Base-by-base conservation (phyloP, 2,113 vertebrate species). In the Stomatorhinus ivindoensis region DNA sequence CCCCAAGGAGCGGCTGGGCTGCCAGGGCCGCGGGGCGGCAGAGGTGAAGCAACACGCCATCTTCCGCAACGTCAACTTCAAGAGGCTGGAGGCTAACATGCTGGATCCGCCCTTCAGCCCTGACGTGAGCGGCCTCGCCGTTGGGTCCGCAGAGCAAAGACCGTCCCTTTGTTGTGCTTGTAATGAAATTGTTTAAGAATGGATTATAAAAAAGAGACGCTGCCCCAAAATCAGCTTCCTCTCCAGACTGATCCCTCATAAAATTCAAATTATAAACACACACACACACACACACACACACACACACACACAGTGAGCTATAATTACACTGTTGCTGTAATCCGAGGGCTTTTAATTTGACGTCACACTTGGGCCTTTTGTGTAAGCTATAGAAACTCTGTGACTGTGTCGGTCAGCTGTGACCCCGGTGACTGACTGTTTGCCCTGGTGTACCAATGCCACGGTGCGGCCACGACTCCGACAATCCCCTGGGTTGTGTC, bases 11-110 rank as follows among this genome's bases (percentile, higher is more conserved):
- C 94, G 97, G 44, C 94, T 98, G 87, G 98, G 97, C 15, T 97
- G 97, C 91, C 95, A 89, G 88, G 97, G 95, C 0, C 93, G 92
- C 0, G 97, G 97, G 50, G 97, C 95, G 2, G 92, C 95, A 3
- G 93, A 91, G 84, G 97, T 98, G 84, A 98, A 97, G 87, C 96
- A 96, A 90, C 97, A 99, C 90, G 94, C 95, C 1, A 96, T 98
- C 93, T 98, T 99, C 94, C 96, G 95, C 93, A 95, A 95, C 92
- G 96, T 99, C 90, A 97, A 97, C 96, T 99, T 99, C 94, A 97
- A 96, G 93, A 94, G 96, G n/a, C 96, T 99, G 91, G 97, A 98
- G 93, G 97, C 96, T 50, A 96, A 96, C 93, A 97, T 97, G 95
- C 88, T 97, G 91, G 97, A 98, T 61, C 97, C 98, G 35, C 97